These are phyloP conservation scores for Eupithecia vulgata DNA, from an alignment of 2,888 invertebrate species.

Conservation along the genomic window DNA sequence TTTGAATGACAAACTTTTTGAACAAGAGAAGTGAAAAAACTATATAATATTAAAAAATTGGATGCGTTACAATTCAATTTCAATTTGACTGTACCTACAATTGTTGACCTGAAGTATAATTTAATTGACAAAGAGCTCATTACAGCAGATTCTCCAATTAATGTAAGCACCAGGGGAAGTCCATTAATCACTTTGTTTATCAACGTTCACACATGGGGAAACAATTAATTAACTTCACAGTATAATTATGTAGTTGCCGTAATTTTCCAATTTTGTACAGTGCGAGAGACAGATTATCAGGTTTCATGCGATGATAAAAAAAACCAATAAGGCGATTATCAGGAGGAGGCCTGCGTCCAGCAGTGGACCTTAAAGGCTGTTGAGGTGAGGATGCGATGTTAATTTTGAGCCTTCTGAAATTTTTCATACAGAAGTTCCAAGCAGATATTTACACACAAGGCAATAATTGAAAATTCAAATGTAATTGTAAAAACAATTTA, in stretches of 20 bases:
- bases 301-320: background rate
- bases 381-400: too few species aligned
- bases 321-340: too few species aligned
- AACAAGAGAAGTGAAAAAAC: background rate
- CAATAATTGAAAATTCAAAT: background rate
- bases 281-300: background rate
- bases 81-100: background rate
- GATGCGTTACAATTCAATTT: background rate
- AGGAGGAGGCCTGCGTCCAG: too few species aligned
- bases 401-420: background rate
- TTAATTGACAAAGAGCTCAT: conserved; percentile 5
- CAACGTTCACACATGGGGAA: conserved; percentile 8
- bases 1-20: too few species aligned
- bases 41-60: background rate
- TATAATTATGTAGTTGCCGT: conserved; percentile 20
- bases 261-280: conserved; percentile 14
- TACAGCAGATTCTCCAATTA: conserved; percentile 8
- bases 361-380: too few species aligned
- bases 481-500: background rate
- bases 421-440: background rate
- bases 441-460: background rate
- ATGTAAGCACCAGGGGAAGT: background rate
- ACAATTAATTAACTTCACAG: conserved; percentile 24
- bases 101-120: background rate
- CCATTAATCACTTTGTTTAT: conserved; percentile 15